Conservation (phyloP, 2,888 invertebrate genomes). For the Volucella inflata region DNA sequence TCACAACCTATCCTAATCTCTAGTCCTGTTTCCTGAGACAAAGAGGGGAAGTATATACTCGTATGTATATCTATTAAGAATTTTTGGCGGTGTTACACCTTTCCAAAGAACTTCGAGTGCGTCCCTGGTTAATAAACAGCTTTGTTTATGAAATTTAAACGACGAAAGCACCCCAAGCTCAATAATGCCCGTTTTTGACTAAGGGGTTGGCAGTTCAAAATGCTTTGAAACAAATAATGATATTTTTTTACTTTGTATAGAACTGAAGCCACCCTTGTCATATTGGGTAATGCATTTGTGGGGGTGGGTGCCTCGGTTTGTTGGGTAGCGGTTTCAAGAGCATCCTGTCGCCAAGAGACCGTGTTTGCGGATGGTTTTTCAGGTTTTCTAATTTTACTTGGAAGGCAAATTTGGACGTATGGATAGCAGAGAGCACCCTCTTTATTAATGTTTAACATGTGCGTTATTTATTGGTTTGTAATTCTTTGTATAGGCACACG, state of each 20-base stretch:
- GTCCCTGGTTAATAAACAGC: conserved; percentile 46
- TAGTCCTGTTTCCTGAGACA: conserved; percentile 8
- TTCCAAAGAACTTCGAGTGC: background rate
- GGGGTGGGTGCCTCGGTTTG: conserved; percentile 40
- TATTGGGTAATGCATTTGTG: conserved; percentile 19
- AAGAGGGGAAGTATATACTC: background rate
- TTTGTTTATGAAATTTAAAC: conserved; percentile 68
- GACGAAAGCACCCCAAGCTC: conserved; percentile 60
- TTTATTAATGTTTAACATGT: conserved; percentile 72
- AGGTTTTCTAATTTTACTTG: conserved; percentile 62
- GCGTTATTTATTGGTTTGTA: conserved; percentile 71
- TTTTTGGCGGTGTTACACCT: conserved; percentile 41
- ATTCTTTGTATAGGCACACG: conserved; percentile 33
- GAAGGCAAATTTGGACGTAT: conserved; percentile 61
- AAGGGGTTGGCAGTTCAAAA: conserved; percentile 49
- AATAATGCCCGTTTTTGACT: conserved; percentile 48
- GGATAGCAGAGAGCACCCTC: conserved; percentile 54
- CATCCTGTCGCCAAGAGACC: conserved; percentile 66
- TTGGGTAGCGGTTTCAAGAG: conserved; percentile 49
- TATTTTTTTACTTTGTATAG: conserved; percentile 29
- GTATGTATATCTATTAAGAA: conserved; percentile 31
- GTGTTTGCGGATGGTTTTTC: conserved; percentile 53
- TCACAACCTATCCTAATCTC: conserved; percentile 60
- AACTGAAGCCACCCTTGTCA: conserved; percentile 40
- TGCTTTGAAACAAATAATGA: conserved; percentile 52